A percentile compares a stretch with the other conserved stretches of the same genome.
Evolutionary conservation across 2,888 invertebrate species (phyloP).

Genomic region (Pandemis corylana): DNA sequence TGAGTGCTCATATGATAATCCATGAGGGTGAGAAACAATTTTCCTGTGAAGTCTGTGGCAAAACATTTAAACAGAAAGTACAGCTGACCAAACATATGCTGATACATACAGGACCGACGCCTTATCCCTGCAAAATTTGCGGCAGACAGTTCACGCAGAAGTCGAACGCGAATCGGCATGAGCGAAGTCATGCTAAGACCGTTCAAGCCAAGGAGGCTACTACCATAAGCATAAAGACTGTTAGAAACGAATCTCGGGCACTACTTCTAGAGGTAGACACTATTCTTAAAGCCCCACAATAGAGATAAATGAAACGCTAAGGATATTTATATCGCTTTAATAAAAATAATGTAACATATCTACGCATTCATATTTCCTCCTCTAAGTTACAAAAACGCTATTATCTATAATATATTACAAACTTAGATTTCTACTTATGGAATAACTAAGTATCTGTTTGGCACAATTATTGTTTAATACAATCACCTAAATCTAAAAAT

Average conservation of each 20-base stretch:
- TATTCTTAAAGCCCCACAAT: not conserved
- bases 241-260: not conserved
- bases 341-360: constrained; percentile 73
- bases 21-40: not conserved
- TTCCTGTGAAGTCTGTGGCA: not conserved
- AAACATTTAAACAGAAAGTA: constrained; percentile 1
- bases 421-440: constrained; percentile 49
- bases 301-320: constrained; percentile 47
- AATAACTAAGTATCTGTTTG: constrained; percentile 63
- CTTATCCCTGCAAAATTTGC: not conserved
- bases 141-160: not conserved
- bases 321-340: constrained; percentile 65
- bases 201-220: not conserved
- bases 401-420: constrained; percentile 47
- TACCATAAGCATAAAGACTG: not conserved
- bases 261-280: not conserved
- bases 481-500: constrained; percentile 38
- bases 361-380: constrained; percentile 71
- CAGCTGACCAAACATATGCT: not conserved
- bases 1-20: not conserved
- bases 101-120: not conserved
- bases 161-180: not conserved
- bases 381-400: constrained; percentile 72
- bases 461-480: constrained; percentile 55
- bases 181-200: not conserved